Conservation (phyloP, 2,797 vertebrate species). For the Takifugu rubripes region DNA sequence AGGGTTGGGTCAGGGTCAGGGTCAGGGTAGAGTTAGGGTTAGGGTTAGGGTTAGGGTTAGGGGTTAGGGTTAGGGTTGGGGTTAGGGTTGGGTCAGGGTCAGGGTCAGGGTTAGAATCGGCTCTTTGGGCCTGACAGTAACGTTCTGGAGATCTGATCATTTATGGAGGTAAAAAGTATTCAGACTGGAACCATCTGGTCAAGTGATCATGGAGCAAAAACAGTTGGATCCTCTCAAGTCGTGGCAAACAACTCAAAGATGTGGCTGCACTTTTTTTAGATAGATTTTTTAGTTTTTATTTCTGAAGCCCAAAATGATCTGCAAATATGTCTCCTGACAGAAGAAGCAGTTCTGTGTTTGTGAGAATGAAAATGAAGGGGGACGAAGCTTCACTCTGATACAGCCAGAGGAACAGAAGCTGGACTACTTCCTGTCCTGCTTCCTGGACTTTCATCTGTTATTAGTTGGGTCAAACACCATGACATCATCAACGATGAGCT, state of each 20-base stretch:
- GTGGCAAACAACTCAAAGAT: no score
- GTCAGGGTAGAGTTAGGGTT: no score
- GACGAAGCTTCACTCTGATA: no score
- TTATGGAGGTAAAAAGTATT: constrained; percentile 20
- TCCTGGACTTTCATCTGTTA: constrained; percentile 1
- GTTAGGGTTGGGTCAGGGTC: no score
- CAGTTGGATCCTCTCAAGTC: not conserved
- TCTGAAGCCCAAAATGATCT: not conserved
- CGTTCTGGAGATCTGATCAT: constrained; percentile 28
- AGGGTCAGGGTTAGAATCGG: no score
- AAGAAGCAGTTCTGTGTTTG: not conserved
- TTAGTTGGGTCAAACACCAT: constrained; percentile 11
- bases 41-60: no score
- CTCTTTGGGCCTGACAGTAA: constrained; percentile 1
- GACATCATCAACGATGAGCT: constrained; percentile 9
- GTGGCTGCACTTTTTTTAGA: no score
- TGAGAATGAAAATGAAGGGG: not conserved
- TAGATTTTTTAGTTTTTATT: no score
- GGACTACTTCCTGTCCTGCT: not conserved
- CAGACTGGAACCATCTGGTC: constrained; percentile 11
- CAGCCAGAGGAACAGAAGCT: not conserved
- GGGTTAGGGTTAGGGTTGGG: no score
- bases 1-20: no score
- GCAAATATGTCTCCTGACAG: no score
- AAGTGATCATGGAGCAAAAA: not conserved